Conservation (phyloP, 2,113 vertebrate genomes). For the Eidolon helvum region DNA sequence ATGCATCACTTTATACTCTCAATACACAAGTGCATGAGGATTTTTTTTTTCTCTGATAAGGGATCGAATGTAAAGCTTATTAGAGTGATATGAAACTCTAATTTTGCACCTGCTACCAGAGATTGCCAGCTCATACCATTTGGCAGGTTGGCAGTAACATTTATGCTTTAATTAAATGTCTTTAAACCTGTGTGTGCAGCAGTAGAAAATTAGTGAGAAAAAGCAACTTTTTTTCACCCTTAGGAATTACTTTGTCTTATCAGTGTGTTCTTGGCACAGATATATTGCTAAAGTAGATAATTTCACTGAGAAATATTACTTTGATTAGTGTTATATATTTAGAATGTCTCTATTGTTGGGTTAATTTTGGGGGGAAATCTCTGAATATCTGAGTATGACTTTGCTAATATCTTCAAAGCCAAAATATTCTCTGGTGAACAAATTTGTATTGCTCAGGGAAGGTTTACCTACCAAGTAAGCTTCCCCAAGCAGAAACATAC, state of each 20-base stretch:
- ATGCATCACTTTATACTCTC: not conserved
- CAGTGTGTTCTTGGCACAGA: not conserved
- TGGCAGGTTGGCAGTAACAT: not conserved
- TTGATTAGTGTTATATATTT: not conserved
- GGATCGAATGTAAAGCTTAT: too few species aligned
- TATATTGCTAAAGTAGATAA: not conserved
- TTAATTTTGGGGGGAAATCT: not conserved
- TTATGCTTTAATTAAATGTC: conserved; percentile 37
- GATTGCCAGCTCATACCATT: not conserved
- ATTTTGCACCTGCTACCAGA: not conserved
- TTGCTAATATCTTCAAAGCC: conserved; percentile 27
- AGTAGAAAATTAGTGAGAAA: not conserved
- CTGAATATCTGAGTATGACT: not conserved
- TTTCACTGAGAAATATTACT: not conserved
- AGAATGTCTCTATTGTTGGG: not conserved
- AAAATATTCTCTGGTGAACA: conserved; percentile 25
- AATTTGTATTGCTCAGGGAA: not conserved
- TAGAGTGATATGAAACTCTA: not conserved
- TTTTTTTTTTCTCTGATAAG: not conserved
- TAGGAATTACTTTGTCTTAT: not conserved
- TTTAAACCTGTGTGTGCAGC: not conserved
- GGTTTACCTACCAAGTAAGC: not conserved
- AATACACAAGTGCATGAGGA: not conserved
- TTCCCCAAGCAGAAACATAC: conserved; percentile 2
- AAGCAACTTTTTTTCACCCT: not conserved